phyloP scores from a whole-genome alignment of 2,797 vertebrate species.

The Peromyscus attwateri region DNA sequence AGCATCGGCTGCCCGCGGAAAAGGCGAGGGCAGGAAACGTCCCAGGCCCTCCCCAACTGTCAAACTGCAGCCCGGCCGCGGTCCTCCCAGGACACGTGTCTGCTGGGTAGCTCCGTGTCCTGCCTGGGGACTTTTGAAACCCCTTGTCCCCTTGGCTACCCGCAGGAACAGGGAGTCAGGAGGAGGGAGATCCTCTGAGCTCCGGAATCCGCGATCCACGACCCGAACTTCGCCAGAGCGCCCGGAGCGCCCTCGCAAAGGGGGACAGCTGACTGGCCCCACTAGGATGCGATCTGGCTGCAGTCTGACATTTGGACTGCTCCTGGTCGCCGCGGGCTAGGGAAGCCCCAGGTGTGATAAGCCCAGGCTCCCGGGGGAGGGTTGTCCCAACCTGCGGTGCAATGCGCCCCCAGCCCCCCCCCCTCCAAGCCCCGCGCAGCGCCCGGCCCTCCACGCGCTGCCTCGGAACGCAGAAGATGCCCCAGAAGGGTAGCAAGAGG shows the following conservation, averaged over 20 bases:
- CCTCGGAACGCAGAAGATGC: conserved; percentile 47
- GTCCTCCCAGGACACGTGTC: conserved; percentile 78
- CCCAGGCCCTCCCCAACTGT: conserved; percentile 75
- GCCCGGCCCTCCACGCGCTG: neutral
- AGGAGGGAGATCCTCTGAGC: neutral
- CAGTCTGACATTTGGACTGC: neutral
- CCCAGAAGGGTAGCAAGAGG: conserved; percentile 53
- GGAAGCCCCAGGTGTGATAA: conserved; percentile 62
- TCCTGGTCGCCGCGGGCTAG: neutral
- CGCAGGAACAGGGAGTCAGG: conserved; percentile 35
- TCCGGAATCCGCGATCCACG: neutral
- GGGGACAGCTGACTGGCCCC: conserved; percentile 33
- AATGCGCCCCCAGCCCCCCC: neutral
- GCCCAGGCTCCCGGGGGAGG: neutral
- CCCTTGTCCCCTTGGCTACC: conserved; percentile 50
- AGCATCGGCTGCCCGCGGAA: conserved; percentile 41
- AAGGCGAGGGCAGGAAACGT: conserved; percentile 65
- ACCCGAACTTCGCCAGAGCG: conserved; percentile 64
- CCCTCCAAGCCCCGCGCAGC: neutral
- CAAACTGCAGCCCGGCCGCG: conserved; percentile 70
- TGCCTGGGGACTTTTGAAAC: conserved; percentile 68
- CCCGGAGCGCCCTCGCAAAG: conserved; percentile 28
- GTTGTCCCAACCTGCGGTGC: neutral
- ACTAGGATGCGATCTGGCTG: conserved; percentile 53
- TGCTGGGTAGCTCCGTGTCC: conserved; percentile 55